These are phyloP conservation scores for Labeo catla DNA, from an alignment of 2,113 vertebrate species.

Conservation along the genomic window DNA sequence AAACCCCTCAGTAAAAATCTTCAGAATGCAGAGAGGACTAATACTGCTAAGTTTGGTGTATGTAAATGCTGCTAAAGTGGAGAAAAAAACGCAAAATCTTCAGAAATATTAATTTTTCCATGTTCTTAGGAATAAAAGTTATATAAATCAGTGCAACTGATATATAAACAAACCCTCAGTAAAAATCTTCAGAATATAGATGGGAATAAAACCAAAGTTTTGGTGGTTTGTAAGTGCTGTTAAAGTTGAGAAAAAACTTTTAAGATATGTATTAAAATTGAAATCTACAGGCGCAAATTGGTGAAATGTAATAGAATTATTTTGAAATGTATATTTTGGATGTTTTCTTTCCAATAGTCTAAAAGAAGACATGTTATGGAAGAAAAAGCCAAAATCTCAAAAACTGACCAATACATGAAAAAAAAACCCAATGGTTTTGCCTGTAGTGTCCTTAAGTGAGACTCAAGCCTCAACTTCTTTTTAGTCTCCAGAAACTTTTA, in stretches of 20 bases:
- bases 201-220: background rate
- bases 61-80: too few species aligned
- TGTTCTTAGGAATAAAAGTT: background rate
- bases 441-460: background rate
- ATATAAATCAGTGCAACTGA: background rate
- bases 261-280: background rate
- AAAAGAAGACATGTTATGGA: background rate
- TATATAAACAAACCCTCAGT: background rate
- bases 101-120: background rate
- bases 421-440: background rate
- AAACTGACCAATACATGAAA: background rate
- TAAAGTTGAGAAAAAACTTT: background rate
- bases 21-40: background rate
- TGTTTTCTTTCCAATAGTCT: background rate
- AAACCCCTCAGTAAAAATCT: too few species aligned
- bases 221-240: background rate
- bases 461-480: background rate
- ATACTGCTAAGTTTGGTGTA: too few species aligned
- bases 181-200: background rate
- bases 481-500: background rate
- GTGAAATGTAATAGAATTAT: background rate
- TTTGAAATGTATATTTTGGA: background rate
- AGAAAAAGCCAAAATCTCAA: background rate
- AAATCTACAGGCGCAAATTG: background rate
- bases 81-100: too few species aligned